Base-by-base conservation (phyloP, 2,888 invertebrate genomes). In the Gnatocerus cornutus region DNA sequence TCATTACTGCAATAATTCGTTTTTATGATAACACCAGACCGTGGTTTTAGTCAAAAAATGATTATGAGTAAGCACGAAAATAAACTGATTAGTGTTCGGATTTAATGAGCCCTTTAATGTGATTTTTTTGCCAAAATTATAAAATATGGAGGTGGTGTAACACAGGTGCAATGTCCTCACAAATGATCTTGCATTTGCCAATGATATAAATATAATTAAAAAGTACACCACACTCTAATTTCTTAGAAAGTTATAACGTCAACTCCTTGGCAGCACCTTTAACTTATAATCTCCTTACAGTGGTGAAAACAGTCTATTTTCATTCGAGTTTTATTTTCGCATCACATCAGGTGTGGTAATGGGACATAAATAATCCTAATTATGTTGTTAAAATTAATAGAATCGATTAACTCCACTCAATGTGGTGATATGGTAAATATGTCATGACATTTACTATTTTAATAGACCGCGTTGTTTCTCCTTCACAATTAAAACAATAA, bases 241-340 rank as follows among this genome's bases (percentile, higher is more conserved):
- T 53, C 53, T 53, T n/a, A 13, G 53, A 53, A 53, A 53, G 27
- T 37, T 50, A 5, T n/a, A 29, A 14, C 53, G 53, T 53, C 53
- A 53, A 37, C 12, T 10, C 16, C 7, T 53, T 53, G 53, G 53
- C 53, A 53, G 16, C 21, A 16, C 48, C 27, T 27, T 48, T 16
- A 12, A 41, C 5, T 41, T 37, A n/a, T 37, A n/a, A 8, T 37
- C 37, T 41, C 13, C 13, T 12, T 41, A 41, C 41, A 41, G 13
- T 29, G 46, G 3, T 10, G 21, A 52, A 53, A 53, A 53, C 37
- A 53, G 10, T 6, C 16, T 53, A 14, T 13, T 53, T 14, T 53
- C 12, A 37, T 50, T 50, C 4, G 16, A 4, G 16, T 14, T 43
- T 13, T 48, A 13, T 48, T 48, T 48, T 14, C 14, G n/a, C 48